A percentile compares a stretch with the other conserved stretches of the same genome.
Conservation (phyloP, 2,113 vertebrate genomes). For the Campylomormyrus numenius region DNA sequence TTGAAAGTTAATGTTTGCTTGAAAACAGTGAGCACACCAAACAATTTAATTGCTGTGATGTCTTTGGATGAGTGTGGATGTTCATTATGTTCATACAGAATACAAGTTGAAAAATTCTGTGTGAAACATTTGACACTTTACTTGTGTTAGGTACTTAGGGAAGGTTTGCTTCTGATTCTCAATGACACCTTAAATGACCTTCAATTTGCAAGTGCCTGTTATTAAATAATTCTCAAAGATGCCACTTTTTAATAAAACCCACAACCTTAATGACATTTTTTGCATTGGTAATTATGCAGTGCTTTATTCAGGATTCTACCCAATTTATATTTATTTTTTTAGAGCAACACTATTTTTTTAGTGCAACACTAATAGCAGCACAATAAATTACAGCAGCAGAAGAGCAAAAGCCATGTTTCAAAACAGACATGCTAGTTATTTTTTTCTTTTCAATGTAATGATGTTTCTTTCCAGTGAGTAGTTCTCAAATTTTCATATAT, state of each 20-base stretch:
- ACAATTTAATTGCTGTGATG: not conserved
- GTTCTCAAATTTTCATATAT: not conserved
- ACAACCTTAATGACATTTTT: not conserved
- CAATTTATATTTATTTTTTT: not conserved
- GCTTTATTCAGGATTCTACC: not conserved
- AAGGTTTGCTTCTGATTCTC: not conserved
- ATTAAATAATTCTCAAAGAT: not conserved
- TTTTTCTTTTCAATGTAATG: not conserved
- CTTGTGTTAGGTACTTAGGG: not conserved
- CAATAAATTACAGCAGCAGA: not conserved
- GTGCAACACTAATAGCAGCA: not conserved
- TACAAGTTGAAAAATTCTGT: not conserved
- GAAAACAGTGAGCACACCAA: not conserved
- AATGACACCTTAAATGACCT: not conserved
- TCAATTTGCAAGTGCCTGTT: not conserved
- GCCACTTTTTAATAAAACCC: not conserved
- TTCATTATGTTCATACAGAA: not conserved
- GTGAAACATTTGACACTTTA: not conserved
- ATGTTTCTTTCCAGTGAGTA: not conserved
- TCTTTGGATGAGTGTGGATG: not conserved
- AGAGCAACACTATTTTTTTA: not conserved
- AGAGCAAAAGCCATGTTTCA: not conserved
- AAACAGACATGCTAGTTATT: not conserved
- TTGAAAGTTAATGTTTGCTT: not conserved
- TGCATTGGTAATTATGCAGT: not conserved